Conservation (phyloP, 2,797 vertebrate species). For the Acanthiza pusilla region DNA sequence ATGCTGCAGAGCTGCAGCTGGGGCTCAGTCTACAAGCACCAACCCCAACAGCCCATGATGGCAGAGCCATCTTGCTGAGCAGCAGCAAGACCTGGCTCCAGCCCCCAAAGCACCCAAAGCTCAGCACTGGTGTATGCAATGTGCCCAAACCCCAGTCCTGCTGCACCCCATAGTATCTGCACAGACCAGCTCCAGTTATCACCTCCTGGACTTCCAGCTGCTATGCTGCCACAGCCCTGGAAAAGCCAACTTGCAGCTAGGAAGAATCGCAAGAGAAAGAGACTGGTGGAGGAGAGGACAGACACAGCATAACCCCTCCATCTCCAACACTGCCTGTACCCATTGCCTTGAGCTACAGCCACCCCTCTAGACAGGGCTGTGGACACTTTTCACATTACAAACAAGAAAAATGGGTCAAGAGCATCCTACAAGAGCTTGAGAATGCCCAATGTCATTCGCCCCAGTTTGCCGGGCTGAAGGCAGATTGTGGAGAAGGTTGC, state of each 20-base stretch:
- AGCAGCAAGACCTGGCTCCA: not conserved
- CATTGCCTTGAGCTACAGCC: not conserved
- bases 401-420: not conserved
- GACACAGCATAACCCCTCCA: not conserved
- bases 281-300: not conserved
- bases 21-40: not conserved
- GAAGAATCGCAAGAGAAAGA: not conserved
- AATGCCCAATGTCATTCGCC: not conserved
- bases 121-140: not conserved
- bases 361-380: not conserved
- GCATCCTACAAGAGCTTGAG: not conserved
- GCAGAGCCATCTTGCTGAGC: not conserved
- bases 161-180: not conserved
- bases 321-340: fast-evolving
- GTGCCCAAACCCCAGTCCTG: not conserved
- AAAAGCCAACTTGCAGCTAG: not conserved
- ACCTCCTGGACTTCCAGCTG: not conserved
- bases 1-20: not conserved
- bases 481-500: not conserved
- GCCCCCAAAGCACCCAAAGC: not conserved
- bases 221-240: not conserved
- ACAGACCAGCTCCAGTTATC: not conserved
- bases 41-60: not conserved
- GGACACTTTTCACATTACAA: fast-evolving
- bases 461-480: fast-evolving